These are phyloP conservation scores for Silurus glanis DNA, from an alignment of 2,113 vertebrate species.

Conservation along the genomic window DNA sequence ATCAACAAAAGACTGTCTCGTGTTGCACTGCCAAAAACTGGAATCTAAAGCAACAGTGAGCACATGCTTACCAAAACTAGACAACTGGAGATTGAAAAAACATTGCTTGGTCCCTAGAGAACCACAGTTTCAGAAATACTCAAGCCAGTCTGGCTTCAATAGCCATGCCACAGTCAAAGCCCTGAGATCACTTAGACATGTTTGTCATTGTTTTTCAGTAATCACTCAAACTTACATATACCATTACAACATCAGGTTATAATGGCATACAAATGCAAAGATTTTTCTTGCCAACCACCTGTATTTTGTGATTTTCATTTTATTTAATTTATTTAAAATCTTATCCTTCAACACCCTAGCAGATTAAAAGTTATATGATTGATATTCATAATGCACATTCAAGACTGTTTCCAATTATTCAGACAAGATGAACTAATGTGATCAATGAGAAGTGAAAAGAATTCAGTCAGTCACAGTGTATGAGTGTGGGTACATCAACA, in stretches of 20 bases:
- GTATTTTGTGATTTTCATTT: neutral
- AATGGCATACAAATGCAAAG: neutral
- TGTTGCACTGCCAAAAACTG: neutral
- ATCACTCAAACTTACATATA: neutral
- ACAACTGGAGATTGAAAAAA: neutral
- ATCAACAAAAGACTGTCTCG: neutral
- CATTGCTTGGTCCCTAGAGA: neutral
- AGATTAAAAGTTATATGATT: neutral
- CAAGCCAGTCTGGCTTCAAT: neutral
- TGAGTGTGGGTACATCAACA: conserved; percentile 34
- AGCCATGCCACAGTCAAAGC: neutral
- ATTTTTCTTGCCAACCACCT: no score
- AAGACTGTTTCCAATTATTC: neutral
- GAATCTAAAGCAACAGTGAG: neutral
- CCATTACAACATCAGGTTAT: neutral
- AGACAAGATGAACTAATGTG: neutral
- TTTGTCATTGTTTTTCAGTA: neutral
- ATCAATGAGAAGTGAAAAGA: neutral
- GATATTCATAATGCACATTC: neutral
- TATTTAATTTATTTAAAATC: neutral
- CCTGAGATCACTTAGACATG: neutral
- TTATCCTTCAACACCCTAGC: neutral
- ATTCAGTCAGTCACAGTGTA: neutral
- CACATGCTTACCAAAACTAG: neutral
- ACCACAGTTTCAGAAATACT: neutral